phyloP scores from a whole-genome alignment of 2,113 vertebrate genomes.

The Corythaixoides concolor region DNA sequence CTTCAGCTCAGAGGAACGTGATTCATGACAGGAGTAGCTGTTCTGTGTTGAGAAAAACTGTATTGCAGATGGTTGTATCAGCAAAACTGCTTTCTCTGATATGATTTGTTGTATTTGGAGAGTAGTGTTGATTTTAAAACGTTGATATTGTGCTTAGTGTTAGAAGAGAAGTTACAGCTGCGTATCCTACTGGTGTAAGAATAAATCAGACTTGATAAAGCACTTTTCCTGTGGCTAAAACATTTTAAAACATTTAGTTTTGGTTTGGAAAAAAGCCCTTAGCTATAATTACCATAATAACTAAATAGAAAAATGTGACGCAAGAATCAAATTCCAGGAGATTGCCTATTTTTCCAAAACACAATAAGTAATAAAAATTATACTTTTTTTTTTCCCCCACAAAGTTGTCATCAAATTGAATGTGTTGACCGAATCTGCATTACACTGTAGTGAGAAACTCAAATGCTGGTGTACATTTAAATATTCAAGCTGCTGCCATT shows the following conservation, averaged over 20 bases:
- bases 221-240: background rate
- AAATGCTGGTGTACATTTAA: background rate
- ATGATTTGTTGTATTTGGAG: background rate
- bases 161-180: background rate
- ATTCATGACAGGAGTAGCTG: background rate
- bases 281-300: background rate
- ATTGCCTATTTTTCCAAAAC: background rate
- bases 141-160: background rate
- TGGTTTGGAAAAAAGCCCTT: background rate
- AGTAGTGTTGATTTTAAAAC: background rate
- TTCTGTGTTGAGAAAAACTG: background rate
- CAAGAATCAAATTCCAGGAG: background rate
- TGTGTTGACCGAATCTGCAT: fast-evolving
- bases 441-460: background rate
- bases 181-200: background rate
- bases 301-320: background rate
- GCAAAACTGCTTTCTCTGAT: background rate
- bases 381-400: background rate
- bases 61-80: background rate
- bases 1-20: background rate
- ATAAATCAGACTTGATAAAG: background rate
- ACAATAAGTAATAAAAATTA: background rate
- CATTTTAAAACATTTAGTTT: background rate
- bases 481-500: background rate
- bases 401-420: background rate